These are phyloP conservation scores for Eupeodes luniger DNA, from an alignment of 2,888 invertebrate species.

Conservation along the genomic window DNA sequence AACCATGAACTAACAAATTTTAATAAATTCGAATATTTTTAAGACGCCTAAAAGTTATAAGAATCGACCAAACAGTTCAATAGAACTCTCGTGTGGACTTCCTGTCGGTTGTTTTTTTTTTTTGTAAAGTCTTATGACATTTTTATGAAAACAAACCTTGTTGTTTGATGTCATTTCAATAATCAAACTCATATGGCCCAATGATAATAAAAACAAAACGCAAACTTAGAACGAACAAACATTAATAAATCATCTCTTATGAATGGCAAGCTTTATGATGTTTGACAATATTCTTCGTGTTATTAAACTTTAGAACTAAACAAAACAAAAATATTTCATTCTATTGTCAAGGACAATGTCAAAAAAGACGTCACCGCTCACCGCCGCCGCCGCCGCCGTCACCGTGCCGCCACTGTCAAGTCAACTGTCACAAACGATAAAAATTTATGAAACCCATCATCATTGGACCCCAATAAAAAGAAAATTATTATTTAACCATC, in stretches of 20 bases:
- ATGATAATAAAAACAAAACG: constrained; percentile 4
- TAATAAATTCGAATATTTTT: too few relatives aligned
- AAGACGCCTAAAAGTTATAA: too few relatives aligned
- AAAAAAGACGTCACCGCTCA: constrained; percentile 45
- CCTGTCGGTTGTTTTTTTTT: too few relatives aligned
- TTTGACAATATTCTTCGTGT: constrained; percentile 6
- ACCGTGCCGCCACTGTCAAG: background rate
- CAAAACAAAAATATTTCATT: background rate
- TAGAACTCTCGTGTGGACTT: too few relatives aligned
- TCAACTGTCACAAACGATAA: constrained; percentile 39
- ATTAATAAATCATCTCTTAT: constrained; percentile 8
- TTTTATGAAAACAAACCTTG: background rate
- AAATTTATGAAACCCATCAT: constrained; percentile 47
- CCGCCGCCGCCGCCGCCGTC: background rate
- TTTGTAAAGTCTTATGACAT: too few relatives aligned
- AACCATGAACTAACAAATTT: too few relatives aligned
- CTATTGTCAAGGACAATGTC: constrained; percentile 9
- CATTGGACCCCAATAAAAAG: constrained; percentile 50
- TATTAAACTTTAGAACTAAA: constrained; percentile 6
- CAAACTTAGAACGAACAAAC: background rate
- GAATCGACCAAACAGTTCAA: too few relatives aligned
- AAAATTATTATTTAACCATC: background rate
- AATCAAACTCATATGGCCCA: constrained; percentile 46
- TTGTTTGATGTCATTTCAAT: constrained; percentile 55
- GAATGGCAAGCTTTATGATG: background rate